Base-by-base conservation (phyloP, 1,140 invertebrate genomes). In the Venturia canescens region DNA sequence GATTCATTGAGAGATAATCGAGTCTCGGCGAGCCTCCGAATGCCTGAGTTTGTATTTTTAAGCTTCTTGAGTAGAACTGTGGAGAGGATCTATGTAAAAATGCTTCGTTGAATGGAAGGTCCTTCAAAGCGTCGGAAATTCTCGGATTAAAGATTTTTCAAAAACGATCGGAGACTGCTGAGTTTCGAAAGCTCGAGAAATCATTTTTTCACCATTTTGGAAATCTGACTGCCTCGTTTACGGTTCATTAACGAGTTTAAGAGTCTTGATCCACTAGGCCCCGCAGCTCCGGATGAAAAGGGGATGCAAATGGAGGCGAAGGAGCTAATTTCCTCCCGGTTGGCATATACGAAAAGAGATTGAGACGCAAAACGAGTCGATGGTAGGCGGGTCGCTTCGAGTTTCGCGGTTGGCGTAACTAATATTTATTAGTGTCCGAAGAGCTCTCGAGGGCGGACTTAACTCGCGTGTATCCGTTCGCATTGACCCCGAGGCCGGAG, bases 401-500 rank as follows among this genome's bases (percentile, higher is more conserved):
- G 7, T 75, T 78, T 67, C 57, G 76, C 80, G 63, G 81, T 82
- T 82, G 87, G 86, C 81, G 85, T 89, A 91, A 92, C 91, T 92
- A 92, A 92, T 91, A 92, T 91, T 92, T 90, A 91, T 91, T 91
- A 92, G 91, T 90, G 91, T 90, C 89, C 90, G 87, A 86, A 91
- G 87, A 91, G 90, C 88, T 91, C 90, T 88, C 90, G 89, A 90
- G 90, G 91, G 91, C 90, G 91, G 91, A 90, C 88, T 91, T 90
- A 91, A 91, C 90, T 92, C 91, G 91, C 90, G 90, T 91, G 90
- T 91, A 91, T 92, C 91, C 91, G 91, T 90, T 87, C 88, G 88
- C 88, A 87, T 89, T 92, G 91, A 92, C 91, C 90, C 75, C 60
- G n/a, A 57, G 31, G 48, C 44, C 31, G 63, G 75, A 38, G 66